Evolutionary conservation across 2,888 invertebrate genomes (phyloP).

Genomic region (Eupithecia exiguata): DNA sequence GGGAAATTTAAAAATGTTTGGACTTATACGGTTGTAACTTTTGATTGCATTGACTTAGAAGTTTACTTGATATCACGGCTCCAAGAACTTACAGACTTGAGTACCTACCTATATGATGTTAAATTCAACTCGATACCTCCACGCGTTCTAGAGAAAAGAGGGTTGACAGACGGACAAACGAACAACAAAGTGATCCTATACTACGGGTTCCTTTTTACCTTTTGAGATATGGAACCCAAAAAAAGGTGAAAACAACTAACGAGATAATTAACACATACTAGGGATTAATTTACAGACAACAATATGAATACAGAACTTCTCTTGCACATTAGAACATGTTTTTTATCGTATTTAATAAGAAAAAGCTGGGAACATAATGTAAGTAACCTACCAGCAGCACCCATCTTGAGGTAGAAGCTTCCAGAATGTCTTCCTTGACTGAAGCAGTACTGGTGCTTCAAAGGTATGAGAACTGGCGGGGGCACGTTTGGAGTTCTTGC

Average conservation of each 20-base stretch:
- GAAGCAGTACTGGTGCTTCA: slow-evolving; percentile 86
- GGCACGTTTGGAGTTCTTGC: slow-evolving; percentile 56
- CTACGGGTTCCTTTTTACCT: too few species aligned
- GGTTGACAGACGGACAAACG: too few species aligned
- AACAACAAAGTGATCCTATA: too few species aligned
- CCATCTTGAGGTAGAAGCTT: slow-evolving; percentile 89
- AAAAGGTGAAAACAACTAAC: neutral
- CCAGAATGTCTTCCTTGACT: slow-evolving; percentile 88
- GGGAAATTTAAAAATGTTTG: too few species aligned
- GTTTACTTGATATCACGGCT: too few species aligned
- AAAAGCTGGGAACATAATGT: neutral
- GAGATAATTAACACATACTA: neutral
- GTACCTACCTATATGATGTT: too few species aligned
- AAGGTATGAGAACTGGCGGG: slow-evolving; percentile 70
- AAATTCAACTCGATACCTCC: too few species aligned
- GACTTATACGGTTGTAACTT: too few species aligned
- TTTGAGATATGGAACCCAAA: too few species aligned
- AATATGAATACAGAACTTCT: neutral
- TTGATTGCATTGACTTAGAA: too few species aligned
- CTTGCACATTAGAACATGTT: neutral
- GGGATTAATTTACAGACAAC: neutral
- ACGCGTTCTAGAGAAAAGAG: too few species aligned
- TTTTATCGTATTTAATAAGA: neutral
- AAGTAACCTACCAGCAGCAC: slow-evolving; percentile 85
- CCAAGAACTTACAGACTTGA: too few species aligned